These are phyloP conservation scores for Rhombomys opimus DNA, from an alignment of 2,113 vertebrate genomes.

Conservation along the genomic window DNA sequence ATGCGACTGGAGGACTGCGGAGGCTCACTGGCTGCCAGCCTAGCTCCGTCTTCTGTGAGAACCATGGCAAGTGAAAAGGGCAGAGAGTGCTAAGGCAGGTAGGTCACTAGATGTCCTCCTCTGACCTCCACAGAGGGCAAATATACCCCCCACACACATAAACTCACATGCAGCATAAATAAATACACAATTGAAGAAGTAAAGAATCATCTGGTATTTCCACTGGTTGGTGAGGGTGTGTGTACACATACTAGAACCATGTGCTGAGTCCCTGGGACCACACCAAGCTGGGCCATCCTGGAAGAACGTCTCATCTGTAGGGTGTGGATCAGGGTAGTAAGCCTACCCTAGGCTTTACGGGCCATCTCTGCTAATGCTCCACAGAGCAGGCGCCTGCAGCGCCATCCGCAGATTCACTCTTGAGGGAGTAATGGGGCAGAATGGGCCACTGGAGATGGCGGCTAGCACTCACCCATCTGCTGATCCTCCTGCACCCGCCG, in stretches of 20 bases:
- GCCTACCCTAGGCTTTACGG: too few relatives aligned
- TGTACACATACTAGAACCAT: neutral
- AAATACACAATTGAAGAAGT: neutral
- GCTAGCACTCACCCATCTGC: slow-evolving; percentile 92
- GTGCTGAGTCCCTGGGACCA: neutral
- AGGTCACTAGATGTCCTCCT: neutral
- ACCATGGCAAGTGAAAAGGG: neutral
- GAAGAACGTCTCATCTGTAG: neutral
- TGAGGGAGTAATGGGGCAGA: neutral
- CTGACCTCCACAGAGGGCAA: neutral
- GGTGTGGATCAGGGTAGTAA: neutral
- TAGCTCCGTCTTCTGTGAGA: neutral
- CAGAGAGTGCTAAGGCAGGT: neutral
- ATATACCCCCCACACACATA: neutral
- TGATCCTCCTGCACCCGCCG: slow-evolving; percentile 94
- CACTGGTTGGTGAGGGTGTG: neutral
- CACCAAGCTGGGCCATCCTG: neutral
- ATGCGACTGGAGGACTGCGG: neutral
- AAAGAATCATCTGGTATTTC: neutral
- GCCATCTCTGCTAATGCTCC: neutral
- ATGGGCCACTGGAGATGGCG: neutral
- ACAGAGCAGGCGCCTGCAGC: neutral
- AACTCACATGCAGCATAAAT: neutral
- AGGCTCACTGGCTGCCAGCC: neutral
- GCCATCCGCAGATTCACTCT: too few relatives aligned